Conservation (phyloP, 2,797 vertebrate genomes). For the Urosaurus nigricauda region DNA sequence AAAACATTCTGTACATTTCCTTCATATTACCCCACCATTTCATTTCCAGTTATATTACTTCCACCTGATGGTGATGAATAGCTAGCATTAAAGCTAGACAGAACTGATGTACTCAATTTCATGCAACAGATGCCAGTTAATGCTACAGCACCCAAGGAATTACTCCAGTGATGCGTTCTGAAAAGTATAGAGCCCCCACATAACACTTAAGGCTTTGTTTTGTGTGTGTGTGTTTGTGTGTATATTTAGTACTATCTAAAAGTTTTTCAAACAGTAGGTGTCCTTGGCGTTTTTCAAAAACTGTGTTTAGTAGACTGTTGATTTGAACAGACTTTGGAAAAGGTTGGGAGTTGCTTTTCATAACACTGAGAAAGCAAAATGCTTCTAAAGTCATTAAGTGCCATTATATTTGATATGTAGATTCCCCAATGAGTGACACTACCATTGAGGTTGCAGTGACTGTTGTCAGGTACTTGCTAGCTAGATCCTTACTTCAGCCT, state of each 20-base stretch:
- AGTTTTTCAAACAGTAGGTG: not conserved
- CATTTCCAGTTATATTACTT: constrained; percentile 17
- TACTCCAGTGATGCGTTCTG: not conserved
- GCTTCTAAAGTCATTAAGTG: not conserved
- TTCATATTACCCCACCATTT: not conserved
- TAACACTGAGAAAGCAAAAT: not conserved
- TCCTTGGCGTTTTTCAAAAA: not conserved
- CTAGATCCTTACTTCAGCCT: not conserved
- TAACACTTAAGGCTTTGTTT: not conserved
- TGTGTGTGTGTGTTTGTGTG: not conserved
- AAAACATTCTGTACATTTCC: not conserved
- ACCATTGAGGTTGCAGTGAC: not conserved
- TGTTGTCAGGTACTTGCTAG: not conserved
- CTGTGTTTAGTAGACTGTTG: not conserved
- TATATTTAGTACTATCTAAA: not conserved
- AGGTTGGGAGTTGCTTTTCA: not conserved
- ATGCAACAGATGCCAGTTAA: constrained; percentile 26
- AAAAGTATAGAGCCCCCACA: not conserved
- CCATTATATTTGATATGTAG: not conserved
- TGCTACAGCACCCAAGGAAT: not conserved
- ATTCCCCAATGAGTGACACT: not conserved
- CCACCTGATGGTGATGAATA: constrained; percentile 9
- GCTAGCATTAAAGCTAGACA: not conserved
- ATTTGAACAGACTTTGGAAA: not conserved
- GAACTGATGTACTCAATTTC: constrained; percentile 16